These are phyloP conservation scores for Notocelia uddmanniana DNA, from an alignment of 2,888 invertebrate genomes.

Conservation along the genomic window DNA sequence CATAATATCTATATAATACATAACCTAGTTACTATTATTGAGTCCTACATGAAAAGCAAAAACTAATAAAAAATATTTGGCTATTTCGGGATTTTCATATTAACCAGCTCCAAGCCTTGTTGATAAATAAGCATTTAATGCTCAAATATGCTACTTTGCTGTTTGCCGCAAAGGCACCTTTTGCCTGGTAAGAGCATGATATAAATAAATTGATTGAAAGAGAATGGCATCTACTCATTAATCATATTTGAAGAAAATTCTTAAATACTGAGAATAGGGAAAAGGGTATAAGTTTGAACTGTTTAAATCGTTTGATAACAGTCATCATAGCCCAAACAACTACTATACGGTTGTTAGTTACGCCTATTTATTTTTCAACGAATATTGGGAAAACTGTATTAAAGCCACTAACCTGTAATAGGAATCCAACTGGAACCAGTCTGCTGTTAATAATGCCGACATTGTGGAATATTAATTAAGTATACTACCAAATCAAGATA, in stretches of 20 bases:
- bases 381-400: background rate
- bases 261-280: background rate
- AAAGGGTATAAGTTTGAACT: no score
- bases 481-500: conserved; percentile 35
- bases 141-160: background rate
- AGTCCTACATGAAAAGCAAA: no score
- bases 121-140: background rate
- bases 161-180: background rate
- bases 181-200: no score
- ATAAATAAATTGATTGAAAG: no score
- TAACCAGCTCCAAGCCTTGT: no score
- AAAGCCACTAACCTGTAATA: conserved; percentile 70
- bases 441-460: conserved; percentile 79
- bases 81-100: no score
- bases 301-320: background rate
- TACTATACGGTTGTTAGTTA: background rate
- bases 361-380: conserved; percentile 18
- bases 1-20: no score
- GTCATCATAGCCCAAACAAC: background rate
- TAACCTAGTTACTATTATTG: no score
- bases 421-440: conserved; percentile 80
- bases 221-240: background rate
- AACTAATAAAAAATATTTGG: no score
- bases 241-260: background rate
- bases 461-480: conserved; percentile 58